phyloP scores from a whole-genome alignment of 2,888 invertebrate species.

The Suillia variegata region DNA sequence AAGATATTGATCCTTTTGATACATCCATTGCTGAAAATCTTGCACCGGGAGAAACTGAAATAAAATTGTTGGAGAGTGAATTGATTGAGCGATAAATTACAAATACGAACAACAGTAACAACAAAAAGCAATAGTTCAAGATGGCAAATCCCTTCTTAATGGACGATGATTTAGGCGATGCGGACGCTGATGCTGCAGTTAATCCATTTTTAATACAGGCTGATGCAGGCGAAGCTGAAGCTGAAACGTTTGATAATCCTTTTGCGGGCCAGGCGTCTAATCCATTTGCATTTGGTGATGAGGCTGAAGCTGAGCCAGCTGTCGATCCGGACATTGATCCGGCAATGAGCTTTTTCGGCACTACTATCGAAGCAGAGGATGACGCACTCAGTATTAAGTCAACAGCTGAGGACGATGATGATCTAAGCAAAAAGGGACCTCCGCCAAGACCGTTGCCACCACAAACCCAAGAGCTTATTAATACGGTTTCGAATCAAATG shows the following conservation, averaged over 20 bases:
- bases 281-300: slow-evolving; percentile 70
- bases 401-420: slow-evolving; percentile 49
- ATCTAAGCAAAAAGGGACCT: slow-evolving; percentile 42
- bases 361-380: slow-evolving; percentile 61
- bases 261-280: slow-evolving; percentile 66
- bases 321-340: slow-evolving; percentile 47
- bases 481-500: slow-evolving; percentile 86
- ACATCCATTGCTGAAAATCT: slow-evolving; percentile 82
- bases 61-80: slow-evolving; percentile 78
- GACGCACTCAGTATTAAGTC: slow-evolving; percentile 54
- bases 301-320: slow-evolving; percentile 38
- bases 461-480: slow-evolving; percentile 83
- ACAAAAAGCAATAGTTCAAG: no score
- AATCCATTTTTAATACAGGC: slow-evolving; percentile 73
- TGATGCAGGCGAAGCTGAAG: slow-evolving; percentile 45
- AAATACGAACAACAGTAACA: slow-evolving; percentile 1
- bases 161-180: slow-evolving; percentile 69
- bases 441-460: slow-evolving; percentile 67
- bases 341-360: slow-evolving; percentile 62
- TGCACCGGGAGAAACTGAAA: slow-evolving; percentile 77
- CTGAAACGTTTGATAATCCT: slow-evolving; percentile 72
- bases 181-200: slow-evolving; percentile 60
- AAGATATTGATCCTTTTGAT: slow-evolving; percentile 81
- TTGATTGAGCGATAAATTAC: slow-evolving; percentile 64
- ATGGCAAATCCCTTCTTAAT: slow-evolving; percentile 86